Evolutionary conservation across 1,140 invertebrate genomes (phyloP).

Genomic region (Dendroctonus ponderosae): DNA sequence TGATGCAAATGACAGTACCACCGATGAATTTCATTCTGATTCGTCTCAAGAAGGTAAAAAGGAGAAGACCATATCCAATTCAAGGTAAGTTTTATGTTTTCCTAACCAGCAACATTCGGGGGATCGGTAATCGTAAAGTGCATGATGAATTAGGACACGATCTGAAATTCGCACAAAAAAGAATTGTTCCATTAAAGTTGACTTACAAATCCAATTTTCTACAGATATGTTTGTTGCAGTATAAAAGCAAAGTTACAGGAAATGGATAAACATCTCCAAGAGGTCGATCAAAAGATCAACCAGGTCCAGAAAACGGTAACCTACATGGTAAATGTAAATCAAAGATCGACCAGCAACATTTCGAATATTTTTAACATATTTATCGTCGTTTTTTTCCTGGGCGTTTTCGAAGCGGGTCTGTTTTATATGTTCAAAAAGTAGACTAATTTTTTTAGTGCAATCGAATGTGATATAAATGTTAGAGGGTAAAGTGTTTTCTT

Average conservation of each 20-base stretch:
- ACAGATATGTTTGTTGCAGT: conserved; percentile 34
- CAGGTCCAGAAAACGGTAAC: conserved; percentile 40
- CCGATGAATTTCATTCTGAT: conserved; percentile 49
- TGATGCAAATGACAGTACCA: conserved; percentile 45
- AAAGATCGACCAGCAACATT: conserved; percentile 6
- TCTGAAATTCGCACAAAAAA: too few relatives aligned
- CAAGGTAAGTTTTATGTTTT: conserved; percentile 30
- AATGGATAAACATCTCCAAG: conserved; percentile 41
- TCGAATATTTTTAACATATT: conserved; percentile 22
- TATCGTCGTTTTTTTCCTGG: conserved; percentile 32
- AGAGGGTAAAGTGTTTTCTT: background rate
- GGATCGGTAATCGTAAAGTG: too few relatives aligned
- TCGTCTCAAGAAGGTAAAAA: conserved; percentile 46
- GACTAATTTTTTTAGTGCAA: conserved; percentile 29
- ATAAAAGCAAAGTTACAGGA: conserved; percentile 44
- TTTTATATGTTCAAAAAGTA: conserved; percentile 34
- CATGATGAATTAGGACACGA: too few relatives aligned
- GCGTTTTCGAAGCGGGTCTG: conserved; percentile 35
- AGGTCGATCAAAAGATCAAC: conserved; percentile 42
- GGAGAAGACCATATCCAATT: conserved; percentile 26
- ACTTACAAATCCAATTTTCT: too few relatives aligned
- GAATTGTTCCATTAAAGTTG: too few relatives aligned
- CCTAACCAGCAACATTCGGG: background rate
- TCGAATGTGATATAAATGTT: conserved; percentile 30
- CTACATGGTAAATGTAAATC: conserved; percentile 29